These are phyloP conservation scores for Phrynosoma platyrhinos DNA, from an alignment of 2,113 vertebrate genomes.

Conservation along the genomic window DNA sequence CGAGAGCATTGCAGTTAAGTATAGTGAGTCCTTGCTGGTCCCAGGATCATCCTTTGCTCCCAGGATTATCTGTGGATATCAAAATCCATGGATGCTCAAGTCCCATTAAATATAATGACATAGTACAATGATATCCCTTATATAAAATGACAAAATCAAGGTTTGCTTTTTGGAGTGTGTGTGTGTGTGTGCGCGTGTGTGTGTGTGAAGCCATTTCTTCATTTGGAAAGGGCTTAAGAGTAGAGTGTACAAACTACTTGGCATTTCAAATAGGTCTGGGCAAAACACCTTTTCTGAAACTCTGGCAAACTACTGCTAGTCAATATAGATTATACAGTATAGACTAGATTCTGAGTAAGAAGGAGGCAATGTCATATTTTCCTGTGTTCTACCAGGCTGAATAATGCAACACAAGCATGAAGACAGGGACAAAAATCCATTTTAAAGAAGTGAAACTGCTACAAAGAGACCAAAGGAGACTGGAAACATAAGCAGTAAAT, in stretches of 20 bases:
- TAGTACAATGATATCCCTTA: too few relatives aligned
- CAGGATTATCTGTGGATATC: too few relatives aligned
- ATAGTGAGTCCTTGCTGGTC: too few relatives aligned
- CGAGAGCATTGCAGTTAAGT: too few relatives aligned
- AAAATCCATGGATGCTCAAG: too few relatives aligned
- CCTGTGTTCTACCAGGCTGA: background rate
- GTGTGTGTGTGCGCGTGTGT: too few relatives aligned
- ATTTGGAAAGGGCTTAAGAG: background rate
- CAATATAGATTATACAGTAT: background rate
- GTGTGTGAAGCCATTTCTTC: background rate
- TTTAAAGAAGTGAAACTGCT: background rate
- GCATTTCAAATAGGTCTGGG: background rate
- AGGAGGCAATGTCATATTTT: background rate
- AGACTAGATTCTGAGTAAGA: background rate
- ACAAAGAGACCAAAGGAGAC: background rate
- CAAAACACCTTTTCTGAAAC: background rate
- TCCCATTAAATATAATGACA: too few relatives aligned
- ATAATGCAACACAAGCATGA: background rate
- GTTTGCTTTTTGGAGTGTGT: too few relatives aligned
- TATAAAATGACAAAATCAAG: too few relatives aligned
- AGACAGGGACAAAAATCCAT: background rate
- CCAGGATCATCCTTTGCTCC: too few relatives aligned
- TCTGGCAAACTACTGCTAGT: background rate
- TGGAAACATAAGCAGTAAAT: constrained; percentile 15
- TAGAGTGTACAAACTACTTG: background rate